phyloP scores from a whole-genome alignment of 2,113 vertebrate genomes.

The Empidonax alnorum region DNA sequence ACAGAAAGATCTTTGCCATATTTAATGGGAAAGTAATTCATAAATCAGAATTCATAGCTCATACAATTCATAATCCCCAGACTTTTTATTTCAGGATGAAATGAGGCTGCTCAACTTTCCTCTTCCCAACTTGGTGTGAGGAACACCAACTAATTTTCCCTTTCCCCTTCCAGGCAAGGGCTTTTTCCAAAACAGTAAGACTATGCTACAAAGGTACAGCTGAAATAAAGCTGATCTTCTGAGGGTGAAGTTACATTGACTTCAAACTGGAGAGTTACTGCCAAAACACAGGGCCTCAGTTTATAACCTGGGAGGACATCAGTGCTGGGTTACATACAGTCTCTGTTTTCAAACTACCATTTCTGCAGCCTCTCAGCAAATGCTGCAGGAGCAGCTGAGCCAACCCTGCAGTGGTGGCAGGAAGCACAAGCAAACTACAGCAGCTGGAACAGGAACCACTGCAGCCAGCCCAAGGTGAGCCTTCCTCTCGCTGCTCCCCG shows the following conservation, averaged over 20 bases:
- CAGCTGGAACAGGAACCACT: conserved; percentile 16
- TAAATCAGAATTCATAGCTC: not conserved
- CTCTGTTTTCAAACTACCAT: not conserved
- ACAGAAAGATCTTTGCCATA: not conserved
- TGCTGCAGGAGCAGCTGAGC: not conserved
- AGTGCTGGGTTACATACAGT: not conserved
- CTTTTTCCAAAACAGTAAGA: not conserved
- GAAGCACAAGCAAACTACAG: not conserved
- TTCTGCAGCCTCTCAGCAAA: not conserved
- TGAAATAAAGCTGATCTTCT: not conserved
- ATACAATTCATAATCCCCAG: not conserved
- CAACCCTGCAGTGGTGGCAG: not conserved
- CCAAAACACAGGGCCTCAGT: not conserved
- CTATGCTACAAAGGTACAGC: not conserved
- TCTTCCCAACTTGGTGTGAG: not conserved
- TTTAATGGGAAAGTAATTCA: not conserved
- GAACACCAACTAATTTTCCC: not conserved
- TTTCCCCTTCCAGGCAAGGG: not conserved
- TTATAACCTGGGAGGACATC: not conserved
- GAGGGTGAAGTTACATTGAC: not conserved
- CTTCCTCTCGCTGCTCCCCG: not conserved
- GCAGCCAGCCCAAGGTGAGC: not conserved
- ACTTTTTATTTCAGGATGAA: not conserved
- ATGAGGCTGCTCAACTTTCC: not conserved
- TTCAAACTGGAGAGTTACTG: not conserved